Evolutionary conservation across 2,113 vertebrate genomes (phyloP).

Genomic region (Spea multiplicata): DNA sequence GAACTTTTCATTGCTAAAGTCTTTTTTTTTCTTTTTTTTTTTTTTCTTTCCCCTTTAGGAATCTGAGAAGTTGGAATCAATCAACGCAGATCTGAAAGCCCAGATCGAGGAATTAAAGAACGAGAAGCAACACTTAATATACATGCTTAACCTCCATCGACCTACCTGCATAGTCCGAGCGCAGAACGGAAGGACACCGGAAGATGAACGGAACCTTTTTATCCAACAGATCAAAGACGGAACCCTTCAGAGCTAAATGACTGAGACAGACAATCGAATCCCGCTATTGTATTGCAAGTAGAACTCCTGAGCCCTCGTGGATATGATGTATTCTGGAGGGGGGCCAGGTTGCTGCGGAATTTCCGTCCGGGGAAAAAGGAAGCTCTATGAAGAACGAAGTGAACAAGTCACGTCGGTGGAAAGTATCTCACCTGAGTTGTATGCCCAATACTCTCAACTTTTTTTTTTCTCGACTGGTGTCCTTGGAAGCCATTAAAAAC

Average conservation of each 20-base stretch:
- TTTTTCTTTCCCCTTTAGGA: conserved; percentile 69
- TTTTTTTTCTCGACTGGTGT: conserved; percentile 53
- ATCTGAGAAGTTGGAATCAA: conserved; percentile 91
- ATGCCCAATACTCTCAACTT: conserved; percentile 55
- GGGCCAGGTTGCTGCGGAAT: conserved; percentile 49
- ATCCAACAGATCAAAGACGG: conserved; percentile 94
- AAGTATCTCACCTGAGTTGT: conserved; percentile 53
- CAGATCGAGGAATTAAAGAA: conserved; percentile 95
- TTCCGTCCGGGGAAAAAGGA: conserved; percentile 29
- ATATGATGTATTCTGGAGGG: conserved; percentile 53
- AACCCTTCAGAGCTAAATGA: conserved; percentile 77
- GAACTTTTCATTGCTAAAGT: no score
- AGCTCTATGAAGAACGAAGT: not conserved
- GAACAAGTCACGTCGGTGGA: conserved; percentile 46
- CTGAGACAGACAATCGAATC: conserved; percentile 41
- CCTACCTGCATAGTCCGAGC: conserved; percentile 96
- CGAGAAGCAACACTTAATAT: conserved; percentile 96
- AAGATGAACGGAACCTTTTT: conserved; percentile 93
- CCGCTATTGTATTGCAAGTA: conserved; percentile 47
- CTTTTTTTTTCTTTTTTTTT: conserved; percentile 24
- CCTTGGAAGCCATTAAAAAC: conserved; percentile 59
- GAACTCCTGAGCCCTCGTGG: conserved; percentile 59
- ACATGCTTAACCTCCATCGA: conserved; percentile 96
- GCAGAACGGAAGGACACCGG: conserved; percentile 88
- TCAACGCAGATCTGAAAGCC: conserved; percentile 92